phyloP scores from a whole-genome alignment of 2,888 invertebrate species.

The Cephus spinipes region DNA sequence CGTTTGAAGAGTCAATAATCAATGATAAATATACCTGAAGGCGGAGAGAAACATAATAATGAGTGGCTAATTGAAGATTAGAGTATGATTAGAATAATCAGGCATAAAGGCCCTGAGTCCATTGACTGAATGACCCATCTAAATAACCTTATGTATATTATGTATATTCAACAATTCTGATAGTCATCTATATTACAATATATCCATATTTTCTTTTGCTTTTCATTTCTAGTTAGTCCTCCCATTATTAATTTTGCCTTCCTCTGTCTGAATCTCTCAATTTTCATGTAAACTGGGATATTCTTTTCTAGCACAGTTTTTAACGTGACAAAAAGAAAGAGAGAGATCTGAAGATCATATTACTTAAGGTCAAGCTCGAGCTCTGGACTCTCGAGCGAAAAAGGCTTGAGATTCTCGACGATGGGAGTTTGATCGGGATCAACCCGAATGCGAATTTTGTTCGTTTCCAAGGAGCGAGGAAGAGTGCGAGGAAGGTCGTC shows the following conservation, averaged over 20 bases:
- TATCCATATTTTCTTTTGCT: conserved; percentile 17
- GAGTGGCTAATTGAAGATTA: neutral
- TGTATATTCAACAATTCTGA: conserved; percentile 20
- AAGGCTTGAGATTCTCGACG: conserved; percentile 62
- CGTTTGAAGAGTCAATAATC: neutral
- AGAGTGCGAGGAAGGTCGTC: conserved; percentile 68
- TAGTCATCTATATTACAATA: conserved; percentile 24
- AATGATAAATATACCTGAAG: neutral
- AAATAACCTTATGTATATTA: conserved; percentile 7
- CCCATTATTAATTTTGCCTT: neutral
- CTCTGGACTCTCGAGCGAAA: conserved; percentile 59
- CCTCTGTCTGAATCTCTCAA: conserved; percentile 4
- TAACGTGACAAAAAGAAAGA: conserved; percentile 10
- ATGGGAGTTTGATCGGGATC: conserved; percentile 76
- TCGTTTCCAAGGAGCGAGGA: conserved; percentile 73
- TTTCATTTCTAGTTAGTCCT: neutral
- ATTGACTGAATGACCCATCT: neutral
- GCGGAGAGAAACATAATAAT: neutral
- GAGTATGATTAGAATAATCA: neutral
- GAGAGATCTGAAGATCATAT: conserved; percentile 18
- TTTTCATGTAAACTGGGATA: conserved; percentile 1
- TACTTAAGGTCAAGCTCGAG: conserved; percentile 61
- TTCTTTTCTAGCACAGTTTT: conserved; percentile 9
- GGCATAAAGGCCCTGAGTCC: neutral
- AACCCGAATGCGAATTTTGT: conserved; percentile 80